Evolutionary conservation across 2,888 invertebrate genomes (phyloP).

Genomic region (Leucophenga montana): DNA sequence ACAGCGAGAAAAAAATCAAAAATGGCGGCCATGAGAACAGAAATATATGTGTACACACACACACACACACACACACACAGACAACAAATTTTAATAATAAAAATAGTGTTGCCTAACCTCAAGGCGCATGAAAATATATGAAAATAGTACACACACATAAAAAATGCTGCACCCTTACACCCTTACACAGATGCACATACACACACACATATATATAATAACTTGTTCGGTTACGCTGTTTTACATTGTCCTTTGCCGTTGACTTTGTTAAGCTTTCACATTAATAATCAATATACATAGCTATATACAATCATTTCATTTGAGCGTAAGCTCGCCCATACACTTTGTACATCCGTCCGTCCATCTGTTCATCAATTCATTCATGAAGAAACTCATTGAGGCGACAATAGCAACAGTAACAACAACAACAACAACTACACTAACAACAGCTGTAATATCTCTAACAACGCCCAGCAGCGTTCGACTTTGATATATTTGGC

Average conservation of each 20-base stretch:
- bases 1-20: not conserved
- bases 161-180: slow-evolving; percentile 9
- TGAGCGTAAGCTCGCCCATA: not conserved
- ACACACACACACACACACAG: too few relatives aligned
- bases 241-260: not conserved
- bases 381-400: not conserved
- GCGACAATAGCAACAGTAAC: not conserved
- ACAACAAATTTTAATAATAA: not conserved
- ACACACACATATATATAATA: too few relatives aligned
- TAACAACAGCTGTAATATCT: not conserved
- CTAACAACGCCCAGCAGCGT: slow-evolving; percentile 27
- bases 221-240: not conserved
- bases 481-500: slow-evolving; percentile 18
- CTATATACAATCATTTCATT: not conserved
- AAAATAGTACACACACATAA: not conserved
- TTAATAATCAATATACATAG: slow-evolving; percentile 20
- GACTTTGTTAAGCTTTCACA: not conserved
- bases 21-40: not conserved
- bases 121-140: too few relatives aligned
- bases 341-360: not conserved
- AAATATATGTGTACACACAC: too few relatives aligned
- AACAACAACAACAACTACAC: slow-evolving; percentile 24
- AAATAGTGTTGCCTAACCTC: slow-evolving; percentile 9
- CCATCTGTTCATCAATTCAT: slow-evolving; percentile 3
- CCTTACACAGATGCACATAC: not conserved